phyloP scores from a whole-genome alignment of 1,140 invertebrate genomes.

The Heliconius hewitsoni region DNA sequence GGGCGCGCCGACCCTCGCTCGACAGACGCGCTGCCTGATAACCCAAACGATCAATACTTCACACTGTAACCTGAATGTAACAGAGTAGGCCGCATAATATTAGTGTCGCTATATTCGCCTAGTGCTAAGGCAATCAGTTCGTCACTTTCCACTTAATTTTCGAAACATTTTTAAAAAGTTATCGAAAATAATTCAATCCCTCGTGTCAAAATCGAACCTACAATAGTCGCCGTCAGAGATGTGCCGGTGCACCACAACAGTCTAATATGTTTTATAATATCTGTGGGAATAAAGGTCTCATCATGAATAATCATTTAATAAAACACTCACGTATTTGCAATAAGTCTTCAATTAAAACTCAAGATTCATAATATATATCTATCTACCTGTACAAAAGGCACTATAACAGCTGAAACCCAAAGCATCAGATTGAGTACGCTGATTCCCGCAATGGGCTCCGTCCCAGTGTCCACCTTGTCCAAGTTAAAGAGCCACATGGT shows the following conservation, averaged over 20 bases:
- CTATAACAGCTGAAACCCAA: constrained; percentile 86
- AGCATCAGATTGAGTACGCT: constrained; percentile 85
- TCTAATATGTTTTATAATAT: too few species aligned
- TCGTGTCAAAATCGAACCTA: too few species aligned
- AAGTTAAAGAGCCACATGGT: constrained; percentile 85
- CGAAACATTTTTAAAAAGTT: too few species aligned
- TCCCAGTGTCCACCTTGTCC: constrained; percentile 81
- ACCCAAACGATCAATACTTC: background rate
- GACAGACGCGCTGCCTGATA: constrained; percentile 89
- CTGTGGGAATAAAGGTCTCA: too few species aligned
- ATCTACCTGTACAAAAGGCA: constrained; percentile 87
- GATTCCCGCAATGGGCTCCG: constrained; percentile 82
- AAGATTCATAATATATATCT: background rate
- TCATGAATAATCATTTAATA: too few species aligned
- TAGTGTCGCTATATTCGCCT: too few species aligned
- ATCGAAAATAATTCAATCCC: too few species aligned
- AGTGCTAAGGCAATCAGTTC: too few species aligned
- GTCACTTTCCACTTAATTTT: too few species aligned
- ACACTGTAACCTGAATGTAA: background rate
- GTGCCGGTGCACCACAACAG: too few species aligned
- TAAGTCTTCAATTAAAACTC: background rate
- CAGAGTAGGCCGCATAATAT: too few species aligned
- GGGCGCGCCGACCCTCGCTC: constrained; percentile 86
- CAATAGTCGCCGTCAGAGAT: too few species aligned
- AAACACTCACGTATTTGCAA: background rate